Conservation (phyloP, 2,113 vertebrate genomes). For the Poecile atricapillus region DNA sequence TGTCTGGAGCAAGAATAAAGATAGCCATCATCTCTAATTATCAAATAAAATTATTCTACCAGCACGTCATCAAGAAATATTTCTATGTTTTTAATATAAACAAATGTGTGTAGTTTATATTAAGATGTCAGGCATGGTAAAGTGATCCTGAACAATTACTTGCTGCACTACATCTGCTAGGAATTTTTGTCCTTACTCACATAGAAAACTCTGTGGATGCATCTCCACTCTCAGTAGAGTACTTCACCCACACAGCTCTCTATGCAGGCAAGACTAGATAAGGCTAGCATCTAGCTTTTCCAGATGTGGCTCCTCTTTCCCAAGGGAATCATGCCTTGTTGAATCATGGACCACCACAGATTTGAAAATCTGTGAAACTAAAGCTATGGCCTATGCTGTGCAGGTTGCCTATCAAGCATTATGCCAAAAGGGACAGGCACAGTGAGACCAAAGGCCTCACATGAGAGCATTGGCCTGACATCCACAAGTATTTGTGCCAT, state of each 20-base stretch:
- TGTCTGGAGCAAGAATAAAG: neutral
- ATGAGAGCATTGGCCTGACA: neutral
- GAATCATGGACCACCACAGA: neutral
- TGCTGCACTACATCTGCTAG: neutral
- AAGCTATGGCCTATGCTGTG: accelerated
- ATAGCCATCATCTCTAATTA: neutral
- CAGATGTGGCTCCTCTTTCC: neutral
- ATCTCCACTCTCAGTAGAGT: neutral
- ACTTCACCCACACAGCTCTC: neutral
- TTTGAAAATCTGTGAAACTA: neutral
- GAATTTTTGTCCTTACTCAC: neutral
- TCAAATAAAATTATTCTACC: neutral
- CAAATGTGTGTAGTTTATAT: neutral
- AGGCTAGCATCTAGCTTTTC: neutral
- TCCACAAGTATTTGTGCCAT: neutral
- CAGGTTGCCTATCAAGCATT: neutral
- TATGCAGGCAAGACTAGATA: neutral
- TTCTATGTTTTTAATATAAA: slow-evolving; percentile 10
- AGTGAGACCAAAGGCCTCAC: neutral
- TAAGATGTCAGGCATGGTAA: neutral
- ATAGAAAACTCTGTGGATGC: neutral
- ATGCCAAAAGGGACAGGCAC: accelerated
- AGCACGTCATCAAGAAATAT: neutral
- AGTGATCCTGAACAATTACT: slow-evolving; percentile 15
- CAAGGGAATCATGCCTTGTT: neutral